phyloP scores from a whole-genome alignment of 1,140 invertebrate genomes.

The Drosophila grimshawi region DNA sequence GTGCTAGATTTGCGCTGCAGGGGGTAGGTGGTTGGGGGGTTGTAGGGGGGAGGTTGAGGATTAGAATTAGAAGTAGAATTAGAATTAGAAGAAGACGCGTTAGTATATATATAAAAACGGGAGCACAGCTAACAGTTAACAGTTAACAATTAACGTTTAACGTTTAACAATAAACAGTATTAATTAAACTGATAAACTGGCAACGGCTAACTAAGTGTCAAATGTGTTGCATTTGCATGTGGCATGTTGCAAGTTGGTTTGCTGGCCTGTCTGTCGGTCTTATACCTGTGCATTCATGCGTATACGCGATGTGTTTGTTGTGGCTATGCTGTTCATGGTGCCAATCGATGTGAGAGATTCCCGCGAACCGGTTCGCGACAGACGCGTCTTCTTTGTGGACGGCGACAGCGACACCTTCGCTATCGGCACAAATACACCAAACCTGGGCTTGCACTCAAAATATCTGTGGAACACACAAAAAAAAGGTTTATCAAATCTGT shows the following conservation, averaged over 20 bases:
- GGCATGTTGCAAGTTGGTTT: conserved; percentile 7
- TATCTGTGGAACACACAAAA: conserved; percentile 88
- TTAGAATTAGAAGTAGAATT: conserved; percentile 53
- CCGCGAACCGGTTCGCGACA: conserved; percentile 91
- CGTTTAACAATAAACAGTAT: conserved; percentile 22
- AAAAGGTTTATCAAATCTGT: not conserved
- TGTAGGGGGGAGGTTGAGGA: conserved; percentile 17
- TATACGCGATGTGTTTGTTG: conserved; percentile 85
- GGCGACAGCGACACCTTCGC: conserved; percentile 94
- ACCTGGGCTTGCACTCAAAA: conserved; percentile 95
- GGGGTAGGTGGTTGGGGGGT: not conserved
- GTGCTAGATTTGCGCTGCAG: conserved; percentile 81
- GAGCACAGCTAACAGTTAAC: conserved; percentile 39
- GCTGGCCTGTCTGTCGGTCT: conserved; percentile 24
- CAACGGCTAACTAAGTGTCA: conserved; percentile 13
- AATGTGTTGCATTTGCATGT: conserved; percentile 12
- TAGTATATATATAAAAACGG: conserved; percentile 52
- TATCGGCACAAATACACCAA: conserved; percentile 96
- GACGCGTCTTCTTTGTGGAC: conserved; percentile 88
- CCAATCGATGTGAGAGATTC: conserved; percentile 93
- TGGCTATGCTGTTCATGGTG: conserved; percentile 89
- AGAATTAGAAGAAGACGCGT: conserved; percentile 47
- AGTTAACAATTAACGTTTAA: conserved; percentile 27
- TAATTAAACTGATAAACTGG: conserved; percentile 16
- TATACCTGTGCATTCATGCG: conserved; percentile 85